These are phyloP conservation scores for Pteropus rufus DNA, from an alignment of 2,797 vertebrate species.

Conservation along the genomic window DNA sequence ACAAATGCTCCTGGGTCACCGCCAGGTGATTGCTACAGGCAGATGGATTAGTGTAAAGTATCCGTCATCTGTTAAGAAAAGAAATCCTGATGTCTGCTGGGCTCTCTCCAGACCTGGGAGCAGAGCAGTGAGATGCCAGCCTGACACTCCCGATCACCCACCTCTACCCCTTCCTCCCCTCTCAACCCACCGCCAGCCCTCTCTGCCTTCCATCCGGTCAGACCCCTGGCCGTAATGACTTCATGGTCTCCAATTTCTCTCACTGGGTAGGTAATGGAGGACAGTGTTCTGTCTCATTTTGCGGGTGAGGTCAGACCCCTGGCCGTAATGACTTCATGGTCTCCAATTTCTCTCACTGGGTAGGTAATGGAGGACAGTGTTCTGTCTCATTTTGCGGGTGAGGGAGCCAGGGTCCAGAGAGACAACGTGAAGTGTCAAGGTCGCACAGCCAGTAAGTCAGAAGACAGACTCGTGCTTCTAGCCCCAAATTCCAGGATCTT, in stretches of 20 bases:
- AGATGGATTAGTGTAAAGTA: background rate
- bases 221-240: background rate
- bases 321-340: background rate
- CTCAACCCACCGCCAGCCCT: fast-evolving
- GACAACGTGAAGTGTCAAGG: background rate
- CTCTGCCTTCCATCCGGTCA: background rate
- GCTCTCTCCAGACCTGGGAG: background rate
- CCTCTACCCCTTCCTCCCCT: background rate
- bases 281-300: background rate
- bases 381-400: background rate
- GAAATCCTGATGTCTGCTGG: background rate
- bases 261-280: background rate
- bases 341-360: fast-evolving
- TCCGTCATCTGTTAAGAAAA: background rate
- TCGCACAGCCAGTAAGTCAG: background rate
- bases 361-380: background rate
- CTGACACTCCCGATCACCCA: background rate
- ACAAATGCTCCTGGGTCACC: background rate
- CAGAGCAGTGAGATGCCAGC: background rate
- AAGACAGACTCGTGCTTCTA: background rate
- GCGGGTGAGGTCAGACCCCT: background rate
- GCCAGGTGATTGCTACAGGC: background rate
- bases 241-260: background rate
- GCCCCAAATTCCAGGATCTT: background rate
- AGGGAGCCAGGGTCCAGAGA: background rate